phyloP scores from a whole-genome alignment of 2,113 vertebrate species.

The Probosciger aterrimus region DNA sequence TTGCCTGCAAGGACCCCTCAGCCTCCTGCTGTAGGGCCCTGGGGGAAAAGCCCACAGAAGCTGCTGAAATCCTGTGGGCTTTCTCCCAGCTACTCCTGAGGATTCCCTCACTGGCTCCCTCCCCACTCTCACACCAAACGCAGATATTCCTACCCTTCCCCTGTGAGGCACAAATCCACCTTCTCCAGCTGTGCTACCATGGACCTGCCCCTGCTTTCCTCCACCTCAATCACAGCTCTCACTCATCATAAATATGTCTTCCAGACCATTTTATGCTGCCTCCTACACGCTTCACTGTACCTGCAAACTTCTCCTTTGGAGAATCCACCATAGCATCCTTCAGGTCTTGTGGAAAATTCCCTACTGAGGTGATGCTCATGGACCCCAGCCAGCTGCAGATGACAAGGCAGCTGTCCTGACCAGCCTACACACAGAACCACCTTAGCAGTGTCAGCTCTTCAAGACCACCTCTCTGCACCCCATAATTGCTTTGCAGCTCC shows the following conservation, averaged over 20 bases:
- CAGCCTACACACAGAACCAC: background rate
- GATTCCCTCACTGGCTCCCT: background rate
- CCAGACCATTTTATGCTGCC: background rate
- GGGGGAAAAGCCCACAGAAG: background rate
- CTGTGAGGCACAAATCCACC: background rate
- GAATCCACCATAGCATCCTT: background rate
- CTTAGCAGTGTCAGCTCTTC: background rate
- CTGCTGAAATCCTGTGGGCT: background rate
- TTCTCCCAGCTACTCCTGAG: background rate
- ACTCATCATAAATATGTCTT: background rate
- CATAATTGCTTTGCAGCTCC: too few relatives aligned
- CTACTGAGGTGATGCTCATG: background rate
- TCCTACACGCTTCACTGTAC: background rate
- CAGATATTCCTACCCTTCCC: background rate
- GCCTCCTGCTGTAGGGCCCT: background rate
- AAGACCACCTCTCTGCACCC: background rate
- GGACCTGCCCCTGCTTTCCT: background rate
- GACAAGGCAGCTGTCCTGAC: background rate
- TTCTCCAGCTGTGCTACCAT: background rate
- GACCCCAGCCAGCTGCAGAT: background rate
- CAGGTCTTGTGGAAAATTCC: background rate
- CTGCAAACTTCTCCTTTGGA: background rate
- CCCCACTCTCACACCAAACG: background rate
- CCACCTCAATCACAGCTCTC: background rate
- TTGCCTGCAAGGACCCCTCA: background rate